Conservation (phyloP, 1,140 invertebrate genomes). For the Marisa cornuarietis region DNA sequence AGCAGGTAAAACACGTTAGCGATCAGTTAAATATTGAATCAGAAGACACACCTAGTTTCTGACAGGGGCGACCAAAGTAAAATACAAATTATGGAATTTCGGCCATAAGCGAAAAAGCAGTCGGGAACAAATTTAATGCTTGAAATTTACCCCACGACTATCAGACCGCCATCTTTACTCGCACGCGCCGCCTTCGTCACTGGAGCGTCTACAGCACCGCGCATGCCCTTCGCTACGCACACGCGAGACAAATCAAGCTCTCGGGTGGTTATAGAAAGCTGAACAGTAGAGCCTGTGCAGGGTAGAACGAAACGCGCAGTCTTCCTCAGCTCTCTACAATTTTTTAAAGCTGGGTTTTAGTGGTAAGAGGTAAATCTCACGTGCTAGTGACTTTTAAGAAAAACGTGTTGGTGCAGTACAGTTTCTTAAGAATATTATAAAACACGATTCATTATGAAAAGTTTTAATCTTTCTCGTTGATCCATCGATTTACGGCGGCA, state of each 20-base stretch:
- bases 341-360: too few relatives aligned
- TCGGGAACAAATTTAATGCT: slow-evolving; percentile 28
- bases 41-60: background rate
- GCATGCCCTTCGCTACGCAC: slow-evolving; percentile 2
- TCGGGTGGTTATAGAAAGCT: background rate
- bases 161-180: slow-evolving; percentile 14
- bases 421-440: too few relatives aligned
- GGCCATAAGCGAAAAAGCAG: background rate
- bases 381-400: too few relatives aligned
- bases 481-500: too few relatives aligned
- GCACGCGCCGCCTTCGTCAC: slow-evolving; percentile 22
- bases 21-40: background rate
- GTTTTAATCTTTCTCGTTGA: too few relatives aligned
- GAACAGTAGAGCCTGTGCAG: too few relatives aligned
- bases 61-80: background rate
- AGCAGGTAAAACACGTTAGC: background rate
- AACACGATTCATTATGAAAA: too few relatives aligned
- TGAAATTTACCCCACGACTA: slow-evolving; percentile 21
- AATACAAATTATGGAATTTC: background rate
- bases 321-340: too few relatives aligned
- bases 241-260: slow-evolving; percentile 16
- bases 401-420: too few relatives aligned
- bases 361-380: too few relatives aligned
- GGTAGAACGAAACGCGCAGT: too few relatives aligned
- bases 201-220: slow-evolving; percentile 5